Evolutionary conservation across 2,797 vertebrate species (phyloP).

Genomic region (Esox masquinongy): DNA sequence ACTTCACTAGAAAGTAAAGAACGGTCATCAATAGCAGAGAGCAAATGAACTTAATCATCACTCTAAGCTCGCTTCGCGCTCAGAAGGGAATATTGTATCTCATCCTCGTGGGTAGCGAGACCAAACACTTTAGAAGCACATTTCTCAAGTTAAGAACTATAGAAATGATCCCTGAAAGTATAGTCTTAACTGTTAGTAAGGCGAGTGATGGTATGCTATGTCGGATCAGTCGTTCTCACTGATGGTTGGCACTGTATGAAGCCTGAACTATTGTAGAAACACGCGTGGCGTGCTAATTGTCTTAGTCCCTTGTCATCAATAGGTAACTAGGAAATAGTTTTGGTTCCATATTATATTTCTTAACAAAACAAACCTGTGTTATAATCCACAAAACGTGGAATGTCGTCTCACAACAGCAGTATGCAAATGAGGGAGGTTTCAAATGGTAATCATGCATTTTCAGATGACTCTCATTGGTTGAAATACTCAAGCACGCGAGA

Average conservation of each 20-base stretch:
- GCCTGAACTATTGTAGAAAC: background rate
- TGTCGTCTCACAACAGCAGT: background rate
- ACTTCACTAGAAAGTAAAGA: conserved; percentile 23
- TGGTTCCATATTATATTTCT: background rate
- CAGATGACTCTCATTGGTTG: background rate
- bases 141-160: conserved; percentile 66
- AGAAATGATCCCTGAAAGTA: conserved; percentile 83
- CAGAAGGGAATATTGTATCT: conserved; percentile 36
- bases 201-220: background rate
- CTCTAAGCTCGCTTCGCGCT: conserved; percentile 42
- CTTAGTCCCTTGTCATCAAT: background rate
- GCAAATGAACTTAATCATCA: background rate
- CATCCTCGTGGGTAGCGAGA: conserved; percentile 67
- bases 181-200: conserved; percentile 43
- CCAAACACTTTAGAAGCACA: conserved; percentile 36
- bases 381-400: background rate
- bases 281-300: background rate
- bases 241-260: background rate
- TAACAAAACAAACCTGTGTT: background rate
- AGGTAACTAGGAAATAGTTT: background rate
- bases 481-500: background rate
- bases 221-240: background rate
- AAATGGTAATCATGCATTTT: background rate
- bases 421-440: background rate
- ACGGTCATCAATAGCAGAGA: conserved; percentile 57